These are phyloP conservation scores for Sebastolobus alascanus DNA, from an alignment of 2,797 vertebrate species.

Conservation along the genomic window DNA sequence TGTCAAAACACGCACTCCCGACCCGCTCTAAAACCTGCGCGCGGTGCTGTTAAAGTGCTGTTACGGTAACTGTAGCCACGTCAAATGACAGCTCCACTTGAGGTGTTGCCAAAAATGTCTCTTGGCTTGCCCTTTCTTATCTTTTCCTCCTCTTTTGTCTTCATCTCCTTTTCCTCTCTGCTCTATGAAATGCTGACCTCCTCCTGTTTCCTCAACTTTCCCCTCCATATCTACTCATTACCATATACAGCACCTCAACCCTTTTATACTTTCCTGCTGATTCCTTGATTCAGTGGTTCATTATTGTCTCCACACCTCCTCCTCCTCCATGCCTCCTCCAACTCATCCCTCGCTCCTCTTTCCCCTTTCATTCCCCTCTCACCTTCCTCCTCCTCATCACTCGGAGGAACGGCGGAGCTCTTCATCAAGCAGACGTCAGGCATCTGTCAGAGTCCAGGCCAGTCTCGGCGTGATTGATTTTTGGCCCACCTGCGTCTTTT, in stretches of 20 bases:
- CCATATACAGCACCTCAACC: constrained; percentile 11
- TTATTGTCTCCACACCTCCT: constrained; percentile 13
- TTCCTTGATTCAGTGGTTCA: constrained; percentile 38
- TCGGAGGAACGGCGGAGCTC: constrained; percentile 56
- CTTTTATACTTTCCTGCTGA: constrained; percentile 21
- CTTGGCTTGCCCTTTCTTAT: not conserved
- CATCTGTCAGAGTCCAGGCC: constrained; percentile 67
- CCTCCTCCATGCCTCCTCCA: constrained; percentile 5
- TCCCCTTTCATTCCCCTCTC: constrained; percentile 5
- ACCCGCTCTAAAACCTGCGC: constrained; percentile 23
- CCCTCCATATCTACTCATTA: not conserved
- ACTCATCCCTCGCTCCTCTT: constrained; percentile 15
- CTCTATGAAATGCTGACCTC: constrained; percentile 28
- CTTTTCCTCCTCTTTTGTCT: not conserved
- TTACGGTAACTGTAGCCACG: constrained; percentile 30
- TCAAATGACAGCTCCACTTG: constrained; percentile 47
- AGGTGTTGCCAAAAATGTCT: constrained; percentile 17
- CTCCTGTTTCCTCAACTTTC: not conserved
- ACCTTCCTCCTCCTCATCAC: constrained; percentile 15
- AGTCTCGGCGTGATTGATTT: constrained; percentile 73
- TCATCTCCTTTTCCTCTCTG: not conserved
- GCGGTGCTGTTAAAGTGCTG: constrained; percentile 40
- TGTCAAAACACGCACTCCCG: constrained; percentile 53
- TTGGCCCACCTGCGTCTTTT: constrained; percentile 72
- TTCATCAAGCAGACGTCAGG: constrained; percentile 74